Evolutionary conservation across 2,797 vertebrate genomes (phyloP).

Genomic region (Acanthurus tractus): DNA sequence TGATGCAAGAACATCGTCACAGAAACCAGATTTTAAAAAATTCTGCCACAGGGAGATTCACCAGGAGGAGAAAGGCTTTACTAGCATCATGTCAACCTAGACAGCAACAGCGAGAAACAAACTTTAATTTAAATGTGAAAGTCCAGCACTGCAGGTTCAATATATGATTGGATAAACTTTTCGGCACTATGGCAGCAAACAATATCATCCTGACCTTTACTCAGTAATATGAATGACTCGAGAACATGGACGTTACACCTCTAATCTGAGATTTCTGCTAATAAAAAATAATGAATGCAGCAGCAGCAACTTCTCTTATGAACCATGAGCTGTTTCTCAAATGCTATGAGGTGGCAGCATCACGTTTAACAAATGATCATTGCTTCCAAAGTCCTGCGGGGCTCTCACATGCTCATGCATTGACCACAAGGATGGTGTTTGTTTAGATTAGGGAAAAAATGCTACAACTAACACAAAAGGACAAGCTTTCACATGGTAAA

Average conservation of each 20-base stretch:
- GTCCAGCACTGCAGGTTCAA: neutral
- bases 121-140: neutral
- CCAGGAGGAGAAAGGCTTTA: no score
- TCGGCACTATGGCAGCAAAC: slow-evolving; percentile 14
- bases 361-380: neutral
- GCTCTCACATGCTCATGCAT: neutral
- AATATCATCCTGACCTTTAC: neutral
- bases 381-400: neutral
- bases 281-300: neutral
- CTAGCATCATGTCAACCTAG: no score
- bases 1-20: no score
- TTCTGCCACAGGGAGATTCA: no score
- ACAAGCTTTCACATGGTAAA: slow-evolving; percentile 8
- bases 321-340: slow-evolving; percentile 13
- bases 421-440: neutral
- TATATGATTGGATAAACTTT: slow-evolving; percentile 64
- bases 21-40: no score
- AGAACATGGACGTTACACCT: slow-evolving; percentile 7
- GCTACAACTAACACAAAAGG: neutral
- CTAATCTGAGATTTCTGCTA: slow-evolving; percentile 2
- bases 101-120: neutral
- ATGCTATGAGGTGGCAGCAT: neutral
- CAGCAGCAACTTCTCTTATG: neutral
- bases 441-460: neutral
- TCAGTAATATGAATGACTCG: neutral